Percentiles rank a stretch among this genome's conserved stretches.
These are phyloP conservation scores for Acronicta alni DNA, from an alignment of 2,888 invertebrate genomes.

Conservation along the genomic window DNA sequence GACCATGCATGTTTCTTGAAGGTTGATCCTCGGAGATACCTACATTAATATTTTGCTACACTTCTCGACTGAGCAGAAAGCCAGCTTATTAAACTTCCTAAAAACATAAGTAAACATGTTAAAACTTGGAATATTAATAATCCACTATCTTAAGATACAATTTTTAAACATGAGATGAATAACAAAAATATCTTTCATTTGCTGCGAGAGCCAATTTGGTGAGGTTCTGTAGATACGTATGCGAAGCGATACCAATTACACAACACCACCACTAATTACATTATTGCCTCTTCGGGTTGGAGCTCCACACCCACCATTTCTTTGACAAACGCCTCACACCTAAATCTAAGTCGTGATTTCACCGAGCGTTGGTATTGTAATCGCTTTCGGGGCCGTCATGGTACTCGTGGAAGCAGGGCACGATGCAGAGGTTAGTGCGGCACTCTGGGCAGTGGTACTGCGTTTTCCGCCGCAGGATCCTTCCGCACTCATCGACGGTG, in stretches of 20 bases:
- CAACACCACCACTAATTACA: background rate
- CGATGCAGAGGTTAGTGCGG: slow-evolving; percentile 96
- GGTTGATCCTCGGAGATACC: too few relatives aligned
- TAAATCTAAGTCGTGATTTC: slow-evolving; percentile 39
- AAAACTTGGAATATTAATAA: background rate
- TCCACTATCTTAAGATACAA: background rate
- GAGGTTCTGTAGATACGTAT: background rate
- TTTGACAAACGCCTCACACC: slow-evolving; percentile 45
- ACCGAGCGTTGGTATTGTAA: slow-evolving; percentile 66
- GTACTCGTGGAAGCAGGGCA: slow-evolving; percentile 96
- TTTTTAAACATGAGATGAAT: background rate
- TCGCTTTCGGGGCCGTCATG: slow-evolving; percentile 90
- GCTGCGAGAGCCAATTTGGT: background rate
- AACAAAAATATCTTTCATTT: background rate
- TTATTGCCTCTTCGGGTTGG: background rate
- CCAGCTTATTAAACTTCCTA: too few relatives aligned
- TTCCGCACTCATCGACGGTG: slow-evolving; percentile 94
- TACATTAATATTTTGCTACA: too few relatives aligned
- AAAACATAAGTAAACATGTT: too few relatives aligned
- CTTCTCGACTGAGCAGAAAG: too few relatives aligned
- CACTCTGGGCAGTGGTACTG: slow-evolving; percentile 97
- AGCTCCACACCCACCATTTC: slow-evolving; percentile 38
- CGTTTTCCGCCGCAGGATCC: slow-evolving; percentile 95
- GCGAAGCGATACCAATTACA: background rate
- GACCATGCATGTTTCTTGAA: too few relatives aligned